These are phyloP conservation scores for Hycleus phaleratus DNA, from an alignment of 1,140 invertebrate species.

Conservation along the genomic window DNA sequence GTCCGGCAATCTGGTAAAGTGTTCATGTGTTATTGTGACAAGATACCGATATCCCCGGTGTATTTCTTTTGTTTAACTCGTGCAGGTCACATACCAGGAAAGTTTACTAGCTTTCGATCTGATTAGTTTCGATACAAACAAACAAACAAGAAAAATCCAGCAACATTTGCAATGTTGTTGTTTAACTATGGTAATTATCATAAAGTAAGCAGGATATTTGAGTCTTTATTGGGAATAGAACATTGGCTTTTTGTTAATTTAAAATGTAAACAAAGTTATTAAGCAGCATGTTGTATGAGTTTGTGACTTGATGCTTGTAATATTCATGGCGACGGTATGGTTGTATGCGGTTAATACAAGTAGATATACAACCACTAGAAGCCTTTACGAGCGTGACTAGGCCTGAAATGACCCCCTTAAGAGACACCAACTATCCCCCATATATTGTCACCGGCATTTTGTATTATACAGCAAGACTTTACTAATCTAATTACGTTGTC, in stretches of 20 bases:
- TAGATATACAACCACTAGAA: constrained; percentile 13
- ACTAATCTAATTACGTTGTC: constrained; percentile 14
- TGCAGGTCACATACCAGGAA: constrained; percentile 8
- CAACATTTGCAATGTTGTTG: background rate
- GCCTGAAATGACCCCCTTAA: constrained; percentile 23
- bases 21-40: constrained; percentile 12
- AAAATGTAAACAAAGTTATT: constrained; percentile 19
- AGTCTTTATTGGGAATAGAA: too few species aligned
- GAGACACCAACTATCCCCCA: constrained; percentile 17
- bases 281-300: constrained; percentile 11
- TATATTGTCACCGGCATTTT: constrained; percentile 14
- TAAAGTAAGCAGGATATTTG: too few species aligned
- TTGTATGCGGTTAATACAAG: constrained; percentile 12
- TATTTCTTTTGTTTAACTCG: background rate
- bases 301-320: constrained; percentile 22
- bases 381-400: constrained; percentile 24
- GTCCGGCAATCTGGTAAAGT: constrained; percentile 6
- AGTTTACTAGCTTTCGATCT: background rate
- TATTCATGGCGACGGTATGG: constrained; percentile 18
- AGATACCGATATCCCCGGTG: constrained; percentile 6
- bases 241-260: constrained; percentile 16
- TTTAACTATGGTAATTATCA: too few species aligned
- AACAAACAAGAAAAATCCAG: too few species aligned
- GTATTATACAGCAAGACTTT: constrained; percentile 14
- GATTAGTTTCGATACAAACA: too few species aligned